Base-by-base conservation (phyloP, 2,797 vertebrate genomes). In the Melanotaenia parkinsoni region DNA sequence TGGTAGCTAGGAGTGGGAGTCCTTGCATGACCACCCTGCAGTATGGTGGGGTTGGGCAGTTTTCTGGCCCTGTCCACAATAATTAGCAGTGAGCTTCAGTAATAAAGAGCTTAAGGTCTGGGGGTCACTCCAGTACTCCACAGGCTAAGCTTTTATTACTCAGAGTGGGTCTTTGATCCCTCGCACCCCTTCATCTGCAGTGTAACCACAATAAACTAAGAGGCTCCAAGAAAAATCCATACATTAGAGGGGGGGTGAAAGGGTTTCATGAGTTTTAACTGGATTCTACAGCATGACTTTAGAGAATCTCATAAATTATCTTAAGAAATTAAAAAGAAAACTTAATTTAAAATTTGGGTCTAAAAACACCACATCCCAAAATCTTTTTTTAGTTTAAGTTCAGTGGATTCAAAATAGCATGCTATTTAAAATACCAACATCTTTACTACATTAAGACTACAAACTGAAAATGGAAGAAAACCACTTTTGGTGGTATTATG, bases 41-140 rank as follows among this genome's bases (percentile, higher is more conserved):
- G 74, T 8, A 63, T 76, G 54, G 53, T 78, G 77, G 80, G 75
- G 79, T 20, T 65, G 85, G 82, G 47, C 72, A 73, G 56, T 76
- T 70, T 80, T 85, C 81, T 67, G 63, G 60, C 50, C 80, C 72
- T 86, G 86, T 90, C 86, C 72, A 88, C 80, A 85, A 79, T 74
- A 87, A 93, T 93, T 91, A 93, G 85, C 80, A 68, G 61, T 86
- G 84, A 92, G 77, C 78, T 82, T 75, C 58, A 68, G 86, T 90
- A 91, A 92, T 91, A 83, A 91, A 89, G 88, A 82, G 86, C 86
- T 92, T 92, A 90, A 72, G 80, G 77, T 87, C 70, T 80, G 71
- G 67, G 81, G 89, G 86, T 91, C 85, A 69, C 56, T 68, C 51
- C 56, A 70, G 77, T 64, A 73, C 82, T 83, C 79, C 71, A 69